Evolutionary conservation across 2,113 vertebrate genomes (phyloP).

Genomic region (Silurus asotus): DNA sequence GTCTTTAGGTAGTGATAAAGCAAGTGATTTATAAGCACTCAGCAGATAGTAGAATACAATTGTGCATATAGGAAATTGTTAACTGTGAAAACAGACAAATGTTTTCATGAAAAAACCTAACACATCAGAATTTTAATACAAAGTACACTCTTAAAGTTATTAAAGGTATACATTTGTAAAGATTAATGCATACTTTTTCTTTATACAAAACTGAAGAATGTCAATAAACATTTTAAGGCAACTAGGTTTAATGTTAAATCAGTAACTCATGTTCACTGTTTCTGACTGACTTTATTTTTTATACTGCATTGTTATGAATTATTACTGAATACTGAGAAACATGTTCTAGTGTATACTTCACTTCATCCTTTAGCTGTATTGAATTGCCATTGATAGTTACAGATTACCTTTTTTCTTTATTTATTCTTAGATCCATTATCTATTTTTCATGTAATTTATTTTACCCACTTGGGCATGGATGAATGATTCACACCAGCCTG

Average conservation of each 20-base stretch:
- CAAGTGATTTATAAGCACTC: background rate
- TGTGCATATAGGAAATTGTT: background rate
- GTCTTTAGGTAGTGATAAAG: background rate
- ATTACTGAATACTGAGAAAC: background rate
- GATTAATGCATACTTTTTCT: too few species aligned
- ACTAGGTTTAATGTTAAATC: background rate
- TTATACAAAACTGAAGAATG: too few species aligned
- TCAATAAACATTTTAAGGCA: too few species aligned
- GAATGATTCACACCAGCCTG: slow-evolving; percentile 14
- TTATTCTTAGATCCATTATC: background rate
- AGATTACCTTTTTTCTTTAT: background rate
- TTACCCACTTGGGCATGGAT: slow-evolving; percentile 2
- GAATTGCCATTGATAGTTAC: background rate
- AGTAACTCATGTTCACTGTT: background rate
- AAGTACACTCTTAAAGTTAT: too few species aligned
- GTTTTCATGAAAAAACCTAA: background rate
- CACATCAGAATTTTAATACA: background rate
- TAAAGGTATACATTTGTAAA: too few species aligned
- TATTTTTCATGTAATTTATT: background rate
- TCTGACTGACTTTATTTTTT: background rate
- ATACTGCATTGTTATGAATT: background rate
- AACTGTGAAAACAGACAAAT: background rate
- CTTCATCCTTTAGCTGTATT: background rate
- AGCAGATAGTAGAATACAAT: background rate
- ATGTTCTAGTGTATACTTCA: background rate